A percentile compares a stretch with the other conserved stretches of the same genome.
Evolutionary conservation across 2,113 vertebrate genomes (phyloP).

Genomic region (Rattus rattus): DNA sequence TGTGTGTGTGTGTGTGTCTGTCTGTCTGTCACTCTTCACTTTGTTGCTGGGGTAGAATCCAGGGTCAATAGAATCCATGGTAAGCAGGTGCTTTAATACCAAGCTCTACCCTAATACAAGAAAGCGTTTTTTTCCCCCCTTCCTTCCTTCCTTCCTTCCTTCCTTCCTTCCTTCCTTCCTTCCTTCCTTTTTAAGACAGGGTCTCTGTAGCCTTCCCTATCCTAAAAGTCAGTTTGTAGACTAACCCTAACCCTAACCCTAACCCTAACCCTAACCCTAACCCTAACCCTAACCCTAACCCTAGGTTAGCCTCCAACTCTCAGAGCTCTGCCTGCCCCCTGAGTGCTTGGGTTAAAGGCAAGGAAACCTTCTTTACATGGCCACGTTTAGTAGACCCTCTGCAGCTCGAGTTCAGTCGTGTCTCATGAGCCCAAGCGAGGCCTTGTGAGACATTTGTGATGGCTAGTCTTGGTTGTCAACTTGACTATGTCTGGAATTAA

Average conservation of each 20-base stretch:
- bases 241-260: no score
- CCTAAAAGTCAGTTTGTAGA: background rate
- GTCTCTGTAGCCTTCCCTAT: background rate
- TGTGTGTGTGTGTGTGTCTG: background rate
- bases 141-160: no score
- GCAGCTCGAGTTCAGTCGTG: background rate
- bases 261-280: no score
- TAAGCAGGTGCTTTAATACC: background rate
- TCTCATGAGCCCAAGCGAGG: background rate
- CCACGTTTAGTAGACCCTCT: background rate
- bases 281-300: no score
- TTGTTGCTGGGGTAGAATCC: background rate
- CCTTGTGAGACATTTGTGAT: background rate
- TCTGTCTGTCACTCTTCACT: background rate
- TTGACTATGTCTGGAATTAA: background rate
- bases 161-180: no score
- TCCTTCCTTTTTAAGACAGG: background rate
- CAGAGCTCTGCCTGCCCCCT: background rate
- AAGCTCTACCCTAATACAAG: background rate
- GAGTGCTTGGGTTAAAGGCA: background rate
- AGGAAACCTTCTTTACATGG: background rate
- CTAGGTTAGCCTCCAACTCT: background rate
- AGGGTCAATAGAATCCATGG: background rate
- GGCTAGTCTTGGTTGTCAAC: background rate
- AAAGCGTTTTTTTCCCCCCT: background rate